Base-by-base conservation (phyloP, 1,140 invertebrate genomes). In the Plutomurus gul region DNA sequence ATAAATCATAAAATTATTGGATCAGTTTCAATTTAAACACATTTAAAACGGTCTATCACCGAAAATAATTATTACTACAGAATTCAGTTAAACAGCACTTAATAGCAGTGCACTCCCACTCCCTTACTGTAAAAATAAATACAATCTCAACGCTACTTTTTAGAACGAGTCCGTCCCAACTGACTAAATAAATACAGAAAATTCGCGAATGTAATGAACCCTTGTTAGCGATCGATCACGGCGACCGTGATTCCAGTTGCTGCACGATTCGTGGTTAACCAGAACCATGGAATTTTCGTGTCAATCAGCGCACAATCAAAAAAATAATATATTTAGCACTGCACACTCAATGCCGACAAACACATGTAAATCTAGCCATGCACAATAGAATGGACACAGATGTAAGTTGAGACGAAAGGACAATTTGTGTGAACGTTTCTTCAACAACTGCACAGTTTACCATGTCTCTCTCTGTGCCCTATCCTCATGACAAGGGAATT, bases 1-100 rank as follows among this genome's bases (percentile, higher is more conserved):
- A 65, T 65, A 65, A 65, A 65, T 65, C 56, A 65, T n/a, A n/a
- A 65, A n/a, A 65, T 65, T 5, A 65, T 56, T 65, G 56, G 56
- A 65, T 16, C 8, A 13, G 1, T 36, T 65, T 30, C 56, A 65
- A 65, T 8, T 33, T 4, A 33, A 60, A 60, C 27, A 60, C n/a
- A n/a, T n/a, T n/a, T n/a, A n/a, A n/a, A n/a, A n/a, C n/a, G n/a
- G n/a, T n/a, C n/a, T n/a, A n/a, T n/a, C n/a, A n/a, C n/a, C n/a
- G n/a, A n/a, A 16, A 60, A 11, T 6, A 10, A n/a, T 18, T 56
- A 3, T 13, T 60, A 16, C 46, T 49, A n/a, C 43, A 47, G 11
- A 43, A 43, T 43, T 11, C 16, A n/a, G 13, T 33, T 27, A n/a
- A 10, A n/a, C n/a, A 3, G 6, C 22, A 5, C 25, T 27, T 25